Evolutionary conservation across 1,140 invertebrate species (phyloP), one percentile per base, ranked within the genome.

Genomic region (Temnothorax curvispinosus): DNA sequence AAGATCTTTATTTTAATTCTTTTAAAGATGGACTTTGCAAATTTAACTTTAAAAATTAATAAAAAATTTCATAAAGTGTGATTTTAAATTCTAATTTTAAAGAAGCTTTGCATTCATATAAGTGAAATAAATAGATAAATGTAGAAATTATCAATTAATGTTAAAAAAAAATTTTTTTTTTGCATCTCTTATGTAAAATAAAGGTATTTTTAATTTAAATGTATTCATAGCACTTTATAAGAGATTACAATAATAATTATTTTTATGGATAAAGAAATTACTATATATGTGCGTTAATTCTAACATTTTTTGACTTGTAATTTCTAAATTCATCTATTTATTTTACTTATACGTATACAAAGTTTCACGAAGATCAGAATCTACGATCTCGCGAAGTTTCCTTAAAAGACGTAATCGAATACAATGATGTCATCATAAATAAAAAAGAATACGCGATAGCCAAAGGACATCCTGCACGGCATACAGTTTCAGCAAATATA

Each of bases 401-500:
- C 15, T 64, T 64, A n/a, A 41, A 15, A 35, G 32, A 54, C 32
- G 5, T 71, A 18, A 8, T 72, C 11, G 2, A 18, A 35, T 6
- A 18, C 4, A 21, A 58, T 35, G 3, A 81, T 11, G 27, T 41
- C 27, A 38, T 21, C 27, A 38, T 21, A 58, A 44, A 13, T 27
- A 8, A 18, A 44, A 65, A 13, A 6, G 6, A 32, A 1, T n/a
- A 60, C 32, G 15, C 69, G 18, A 60, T 50, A 82, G 18, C 32
- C 11, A 9, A 13, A 60, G 15, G 74, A 62, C 32, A 62, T 35
- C 5, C n/a, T 62, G 38, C 32, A 27, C 18, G 21, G 56, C 38
- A 44, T 56, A 69, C 7, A 76, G 32, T 54, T 80, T 85, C 38
- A 71, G 56, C 75, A 81, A 69, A 44, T 90, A 90, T 89, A 86